A percentile compares a stretch with the other conserved stretches of the same genome.
These are phyloP conservation scores for Anarhynchus alexandrinus DNA, from an alignment of 2,113 vertebrate species.

Conservation along the genomic window DNA sequence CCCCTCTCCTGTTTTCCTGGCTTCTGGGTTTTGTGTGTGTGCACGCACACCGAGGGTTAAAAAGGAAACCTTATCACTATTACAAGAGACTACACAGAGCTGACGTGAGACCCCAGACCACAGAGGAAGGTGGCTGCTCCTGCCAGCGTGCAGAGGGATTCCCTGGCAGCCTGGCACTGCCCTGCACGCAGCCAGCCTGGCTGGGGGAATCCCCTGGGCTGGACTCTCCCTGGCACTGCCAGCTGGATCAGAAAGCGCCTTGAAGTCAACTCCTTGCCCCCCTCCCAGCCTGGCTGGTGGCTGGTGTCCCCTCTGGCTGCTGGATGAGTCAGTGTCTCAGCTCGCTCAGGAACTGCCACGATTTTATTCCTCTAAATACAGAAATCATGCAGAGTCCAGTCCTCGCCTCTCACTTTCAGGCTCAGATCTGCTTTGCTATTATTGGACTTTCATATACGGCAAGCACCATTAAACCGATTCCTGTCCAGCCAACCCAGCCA, in stretches of 20 bases:
- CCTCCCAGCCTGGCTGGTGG: background rate
- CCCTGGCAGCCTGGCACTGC: constrained; percentile 35
- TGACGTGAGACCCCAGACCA: background rate
- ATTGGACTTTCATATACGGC: constrained; percentile 19
- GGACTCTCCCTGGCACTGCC: constrained; percentile 36
- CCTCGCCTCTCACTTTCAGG: background rate
- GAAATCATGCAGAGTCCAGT: background rate
- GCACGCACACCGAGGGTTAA: background rate
- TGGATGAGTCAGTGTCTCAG: constrained; percentile 16
- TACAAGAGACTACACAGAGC: background rate
- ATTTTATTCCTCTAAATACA: constrained; percentile 31
- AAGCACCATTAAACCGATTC: constrained; percentile 52
- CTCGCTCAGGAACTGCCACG: background rate
- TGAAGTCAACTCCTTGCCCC: constrained; percentile 4
- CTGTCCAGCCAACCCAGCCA: constrained; percentile 41
- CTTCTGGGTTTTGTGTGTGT: background rate
- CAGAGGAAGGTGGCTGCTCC: background rate
- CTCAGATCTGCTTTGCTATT: constrained; percentile 30
- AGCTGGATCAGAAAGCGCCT: constrained; percentile 35
- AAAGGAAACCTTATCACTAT: background rate
- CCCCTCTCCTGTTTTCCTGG: background rate
- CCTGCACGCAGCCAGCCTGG: background rate
- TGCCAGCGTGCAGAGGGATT: background rate
- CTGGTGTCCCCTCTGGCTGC: background rate
- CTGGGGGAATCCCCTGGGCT: constrained; percentile 42